Base-by-base conservation (phyloP, 2,113 vertebrate genomes). In the Ceuthmochares aereus region DNA sequence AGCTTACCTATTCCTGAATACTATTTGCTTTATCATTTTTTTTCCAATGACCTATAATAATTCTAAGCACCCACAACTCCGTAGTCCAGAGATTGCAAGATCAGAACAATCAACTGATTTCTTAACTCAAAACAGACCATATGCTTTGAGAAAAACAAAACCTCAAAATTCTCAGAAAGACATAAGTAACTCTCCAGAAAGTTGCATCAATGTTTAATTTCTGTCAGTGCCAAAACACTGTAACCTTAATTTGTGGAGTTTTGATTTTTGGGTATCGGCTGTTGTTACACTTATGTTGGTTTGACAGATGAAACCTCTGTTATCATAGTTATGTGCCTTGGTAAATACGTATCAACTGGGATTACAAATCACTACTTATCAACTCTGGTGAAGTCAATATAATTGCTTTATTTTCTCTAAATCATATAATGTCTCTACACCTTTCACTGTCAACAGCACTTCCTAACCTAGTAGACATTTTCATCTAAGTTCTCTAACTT, bases 311-410 rank as follows among this genome's bases (percentile, higher is more conserved):
- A 51, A 82, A 54, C 2, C 10, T 51, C 47, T 14, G 40, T 40
- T 16, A 40, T 2, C 29, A 51, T 6, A 58, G 0, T 22, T 70
- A 30, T 2, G 5, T 43, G 78, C 14, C 36, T 69, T 3, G 5
- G 52, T 58, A 87, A 51, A 51, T 2, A 6, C 0, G 7, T 2
- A 52, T 36, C 14, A 7, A 14, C 2, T n/a, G n/a, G n/a, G n/a
- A n/a, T n/a, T n/a, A n/a, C n/a, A n/a, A n/a, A n/a, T n/a, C n/a
- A n/a, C n/a, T n/a, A n/a, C n/a, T n/a, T n/a, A n/a, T n/a, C n/a
- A n/a, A n/a, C n/a, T n/a, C n/a, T n/a, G n/a, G n/a, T n/a, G n/a
- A n/a, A n/a, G n/a, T n/a, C n/a, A n/a, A n/a, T n/a, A n/a, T n/a
- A n/a, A n/a, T n/a, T n/a, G n/a, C n/a, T n/a, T n/a, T n/a, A n/a